phyloP scores from a whole-genome alignment of 1,140 invertebrate species.

The Aphelinus atriplicis region DNA sequence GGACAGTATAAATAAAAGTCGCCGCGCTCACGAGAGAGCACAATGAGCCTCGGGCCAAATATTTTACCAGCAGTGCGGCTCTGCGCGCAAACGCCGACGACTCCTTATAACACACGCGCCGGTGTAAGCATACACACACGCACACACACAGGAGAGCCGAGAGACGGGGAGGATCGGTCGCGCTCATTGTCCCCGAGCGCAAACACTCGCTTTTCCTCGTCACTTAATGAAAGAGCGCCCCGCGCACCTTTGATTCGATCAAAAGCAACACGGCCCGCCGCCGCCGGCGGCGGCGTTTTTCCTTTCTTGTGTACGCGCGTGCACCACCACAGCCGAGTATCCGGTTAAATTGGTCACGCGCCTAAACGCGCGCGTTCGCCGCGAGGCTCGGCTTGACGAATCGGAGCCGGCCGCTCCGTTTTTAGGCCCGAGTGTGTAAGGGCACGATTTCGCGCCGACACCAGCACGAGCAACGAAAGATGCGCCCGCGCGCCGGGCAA shows the following conservation, averaged over 20 bases:
- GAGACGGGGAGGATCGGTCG: not conserved
- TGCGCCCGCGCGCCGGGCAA: no score
- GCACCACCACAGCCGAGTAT: slow-evolving; percentile 46
- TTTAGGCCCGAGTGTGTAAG: not conserved
- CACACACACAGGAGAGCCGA: not conserved
- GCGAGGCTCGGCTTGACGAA: slow-evolving; percentile 56
- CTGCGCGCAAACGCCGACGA: slow-evolving; percentile 3
- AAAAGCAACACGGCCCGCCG: not conserved
- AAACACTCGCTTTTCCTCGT: no score
- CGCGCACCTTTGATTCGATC: no score
- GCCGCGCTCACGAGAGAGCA: not conserved
- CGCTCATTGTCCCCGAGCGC: no score
- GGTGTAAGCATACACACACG: not conserved
- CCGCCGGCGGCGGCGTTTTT: not conserved
- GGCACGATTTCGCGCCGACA: slow-evolving; percentile 17
- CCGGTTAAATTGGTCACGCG: slow-evolving; percentile 65
- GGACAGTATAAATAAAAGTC: slow-evolving; percentile 23
- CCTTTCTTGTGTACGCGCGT: slow-evolving; percentile 16
- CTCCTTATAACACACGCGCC: not conserved
- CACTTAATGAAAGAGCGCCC: no score
- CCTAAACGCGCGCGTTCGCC: slow-evolving; percentile 52
- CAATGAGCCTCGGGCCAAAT: slow-evolving; percentile 17
- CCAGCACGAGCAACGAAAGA: no score
- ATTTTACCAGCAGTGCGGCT: slow-evolving; percentile 22
- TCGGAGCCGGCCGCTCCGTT: slow-evolving; percentile 45